These are phyloP conservation scores for Heliconius charithonia DNA, from an alignment of 2,888 invertebrate species.

Conservation along the genomic window DNA sequence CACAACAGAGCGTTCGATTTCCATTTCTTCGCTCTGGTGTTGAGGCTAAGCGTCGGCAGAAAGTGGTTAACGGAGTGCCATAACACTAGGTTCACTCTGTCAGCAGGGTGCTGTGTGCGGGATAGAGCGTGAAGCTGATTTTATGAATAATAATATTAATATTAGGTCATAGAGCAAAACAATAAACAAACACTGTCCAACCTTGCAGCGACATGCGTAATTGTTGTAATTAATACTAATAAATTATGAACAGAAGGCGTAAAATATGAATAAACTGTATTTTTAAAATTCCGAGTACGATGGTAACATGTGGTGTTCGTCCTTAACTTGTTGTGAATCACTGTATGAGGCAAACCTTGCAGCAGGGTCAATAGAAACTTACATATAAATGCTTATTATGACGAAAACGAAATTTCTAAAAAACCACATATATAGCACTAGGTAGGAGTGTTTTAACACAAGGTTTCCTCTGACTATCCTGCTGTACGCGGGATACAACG, in stretches of 20 bases:
- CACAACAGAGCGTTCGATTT: too few relatives aligned
- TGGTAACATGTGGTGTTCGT: slow-evolving; percentile 44
- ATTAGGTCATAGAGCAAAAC: slow-evolving; percentile 11
- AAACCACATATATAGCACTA: neutral
- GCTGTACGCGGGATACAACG: too few relatives aligned
- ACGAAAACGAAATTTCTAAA: slow-evolving; percentile 17
- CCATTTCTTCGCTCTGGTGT: too few relatives aligned
- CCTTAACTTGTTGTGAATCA: slow-evolving; percentile 44
- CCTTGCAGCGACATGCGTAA: slow-evolving; percentile 13
- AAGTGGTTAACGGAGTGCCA: too few relatives aligned
- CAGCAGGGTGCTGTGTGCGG: too few relatives aligned
- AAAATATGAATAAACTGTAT: slow-evolving; percentile 21
- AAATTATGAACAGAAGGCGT: slow-evolving; percentile 27
- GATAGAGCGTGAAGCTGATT: too few relatives aligned
- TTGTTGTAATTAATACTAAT: slow-evolving; percentile 1
- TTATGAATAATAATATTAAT: neutral
- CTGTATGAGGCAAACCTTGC: slow-evolving; percentile 42
- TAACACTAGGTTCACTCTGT: too few relatives aligned
- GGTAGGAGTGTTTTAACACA: too few relatives aligned
- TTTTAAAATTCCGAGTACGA: slow-evolving; percentile 28
- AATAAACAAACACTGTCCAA: slow-evolving; percentile 1
- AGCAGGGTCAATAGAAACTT: slow-evolving; percentile 37
- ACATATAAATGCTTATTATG: slow-evolving; percentile 9
- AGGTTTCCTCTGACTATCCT: too few relatives aligned
- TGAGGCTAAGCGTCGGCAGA: too few relatives aligned